Percentiles rank a stretch among this genome's conserved stretches.
Evolutionary conservation across 2,797 vertebrate species (phyloP).

Genomic region (Emys orbicularis): DNA sequence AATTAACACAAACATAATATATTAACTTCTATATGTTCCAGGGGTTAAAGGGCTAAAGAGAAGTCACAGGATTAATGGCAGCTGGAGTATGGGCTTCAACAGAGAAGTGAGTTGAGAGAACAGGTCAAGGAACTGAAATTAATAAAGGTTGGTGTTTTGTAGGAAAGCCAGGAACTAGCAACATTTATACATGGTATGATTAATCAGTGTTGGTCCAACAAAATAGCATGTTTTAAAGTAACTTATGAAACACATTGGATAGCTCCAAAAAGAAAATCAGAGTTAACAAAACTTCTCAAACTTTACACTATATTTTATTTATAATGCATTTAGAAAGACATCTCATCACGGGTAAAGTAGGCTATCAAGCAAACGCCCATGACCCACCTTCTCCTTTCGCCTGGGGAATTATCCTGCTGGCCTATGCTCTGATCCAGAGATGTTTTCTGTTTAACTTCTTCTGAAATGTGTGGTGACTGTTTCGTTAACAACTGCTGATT

Average conservation of each 20-base stretch:
- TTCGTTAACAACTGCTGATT: conserved; percentile 79
- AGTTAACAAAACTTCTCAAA: neutral
- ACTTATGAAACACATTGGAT: neutral
- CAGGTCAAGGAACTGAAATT: rapidly evolving
- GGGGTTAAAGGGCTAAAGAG: neutral
- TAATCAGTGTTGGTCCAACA: neutral
- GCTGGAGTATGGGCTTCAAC: neutral
- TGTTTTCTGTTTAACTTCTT: conserved; percentile 82
- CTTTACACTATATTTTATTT: neutral
- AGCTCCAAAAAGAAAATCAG: neutral
- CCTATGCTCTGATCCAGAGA: conserved; percentile 77
- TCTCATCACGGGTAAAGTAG: neutral
- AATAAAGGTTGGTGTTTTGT: neutral
- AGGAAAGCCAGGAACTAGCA: neutral
- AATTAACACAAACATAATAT: neutral
- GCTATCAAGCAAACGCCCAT: neutral
- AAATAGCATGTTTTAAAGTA: neutral
- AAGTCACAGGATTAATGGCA: neutral
- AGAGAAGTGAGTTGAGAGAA: rapidly evolving
- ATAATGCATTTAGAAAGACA: neutral
- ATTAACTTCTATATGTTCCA: neutral
- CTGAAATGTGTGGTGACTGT: conserved; percentile 11
- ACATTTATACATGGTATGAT: neutral
- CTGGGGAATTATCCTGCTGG: conserved; percentile 74
- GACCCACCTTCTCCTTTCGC: conserved; percentile 88